Conservation (phyloP, 1,140 invertebrate genomes). For the Drosophila virilis region DNA sequence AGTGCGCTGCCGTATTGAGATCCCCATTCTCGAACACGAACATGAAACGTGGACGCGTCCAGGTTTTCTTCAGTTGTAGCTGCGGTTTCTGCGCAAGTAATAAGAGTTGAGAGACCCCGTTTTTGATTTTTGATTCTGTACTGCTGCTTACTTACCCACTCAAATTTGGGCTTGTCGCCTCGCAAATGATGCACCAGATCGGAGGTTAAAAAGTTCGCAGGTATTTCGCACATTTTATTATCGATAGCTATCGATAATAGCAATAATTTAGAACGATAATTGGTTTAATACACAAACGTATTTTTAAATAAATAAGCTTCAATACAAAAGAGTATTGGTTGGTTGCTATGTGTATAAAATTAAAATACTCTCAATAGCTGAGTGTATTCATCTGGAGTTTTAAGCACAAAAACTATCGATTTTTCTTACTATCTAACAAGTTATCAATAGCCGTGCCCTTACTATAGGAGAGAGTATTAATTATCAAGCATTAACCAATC, state of each 20-base stretch:
- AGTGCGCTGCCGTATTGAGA: conserved; percentile 48
- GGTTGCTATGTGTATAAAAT: not conserved
- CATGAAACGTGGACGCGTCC: conserved; percentile 60
- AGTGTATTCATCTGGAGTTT: no score
- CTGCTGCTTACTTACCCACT: conserved; percentile 9
- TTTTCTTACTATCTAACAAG: no score
- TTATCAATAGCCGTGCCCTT: no score
- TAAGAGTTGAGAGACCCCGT: not conserved
- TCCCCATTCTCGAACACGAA: conserved; percentile 50
- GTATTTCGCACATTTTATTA: conserved; percentile 44
- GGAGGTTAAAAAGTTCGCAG: conserved; percentile 44
- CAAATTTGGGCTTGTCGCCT: not conserved
- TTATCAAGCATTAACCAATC: no score
- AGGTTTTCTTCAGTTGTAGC: conserved; percentile 13
- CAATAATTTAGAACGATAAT: conserved; percentile 10
- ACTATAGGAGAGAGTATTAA: no score
- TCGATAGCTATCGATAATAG: not conserved
- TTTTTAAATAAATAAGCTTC: no score
- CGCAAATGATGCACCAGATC: conserved; percentile 53
- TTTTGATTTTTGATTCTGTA: no score
- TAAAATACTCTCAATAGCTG: not conserved
- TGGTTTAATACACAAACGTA: not conserved
- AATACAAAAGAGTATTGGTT: not conserved
- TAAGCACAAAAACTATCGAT: not conserved
- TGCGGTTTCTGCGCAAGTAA: not conserved